phyloP scores from a whole-genome alignment of 1,140 invertebrate genomes.

The Meteorus sp. region DNA sequence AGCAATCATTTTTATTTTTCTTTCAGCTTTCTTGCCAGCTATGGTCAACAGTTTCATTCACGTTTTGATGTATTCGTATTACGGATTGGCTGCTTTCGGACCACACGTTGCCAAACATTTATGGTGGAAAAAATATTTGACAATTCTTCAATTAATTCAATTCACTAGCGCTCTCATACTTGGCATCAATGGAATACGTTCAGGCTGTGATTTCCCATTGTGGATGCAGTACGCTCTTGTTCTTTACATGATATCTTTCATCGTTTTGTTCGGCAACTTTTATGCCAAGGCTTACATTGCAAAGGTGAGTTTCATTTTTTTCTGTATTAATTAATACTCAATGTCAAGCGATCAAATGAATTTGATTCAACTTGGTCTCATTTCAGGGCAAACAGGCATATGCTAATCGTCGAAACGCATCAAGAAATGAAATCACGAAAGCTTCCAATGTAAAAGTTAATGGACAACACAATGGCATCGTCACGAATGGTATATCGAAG shows the following conservation, averaged over 20 bases:
- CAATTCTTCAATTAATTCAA: conserved; percentile 83
- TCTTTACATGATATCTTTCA: conserved; percentile 88
- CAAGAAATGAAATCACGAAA: conserved; percentile 19
- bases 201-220: conserved; percentile 84
- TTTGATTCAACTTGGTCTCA: conserved; percentile 9
- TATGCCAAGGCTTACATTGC: conserved; percentile 81
- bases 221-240: conserved; percentile 95
- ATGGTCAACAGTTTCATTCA: conserved; percentile 92
- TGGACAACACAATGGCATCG: conserved; percentile 9
- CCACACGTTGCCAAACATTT: conserved; percentile 77
- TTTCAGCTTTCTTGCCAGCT: conserved; percentile 80
- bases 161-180: conserved; percentile 83
- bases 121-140: conserved; percentile 96
- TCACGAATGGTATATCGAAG: conserved; percentile 38
- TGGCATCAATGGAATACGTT: conserved; percentile 79
- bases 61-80: conserved; percentile 93
- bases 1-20: conserved; percentile 21
- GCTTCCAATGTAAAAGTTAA: not conserved
- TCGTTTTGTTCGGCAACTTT: conserved; percentile 90
- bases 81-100: conserved; percentile 82
- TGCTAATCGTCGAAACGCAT: conserved; percentile 32
- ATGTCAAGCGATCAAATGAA: not conserved
- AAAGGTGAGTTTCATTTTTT: conserved; percentile 61
- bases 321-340: conserved; percentile 1
- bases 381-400: conserved; percentile 54